phyloP scores from a whole-genome alignment of 2,113 vertebrate species.

The Cyphomyrus discorhynchus region DNA sequence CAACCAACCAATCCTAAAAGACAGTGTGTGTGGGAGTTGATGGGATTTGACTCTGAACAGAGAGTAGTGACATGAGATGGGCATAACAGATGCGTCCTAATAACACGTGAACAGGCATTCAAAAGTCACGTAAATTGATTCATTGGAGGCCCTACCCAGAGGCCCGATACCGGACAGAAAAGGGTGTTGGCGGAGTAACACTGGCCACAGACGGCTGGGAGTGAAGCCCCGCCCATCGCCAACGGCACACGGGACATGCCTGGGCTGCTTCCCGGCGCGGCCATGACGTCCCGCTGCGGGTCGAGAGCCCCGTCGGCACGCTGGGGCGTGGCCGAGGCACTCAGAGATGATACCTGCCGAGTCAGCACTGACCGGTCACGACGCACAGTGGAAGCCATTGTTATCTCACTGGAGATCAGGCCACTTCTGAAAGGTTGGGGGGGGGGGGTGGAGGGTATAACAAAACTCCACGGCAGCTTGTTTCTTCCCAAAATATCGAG shows the following conservation, averaged over 20 bases:
- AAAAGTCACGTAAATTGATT: neutral
- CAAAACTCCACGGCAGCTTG: neutral
- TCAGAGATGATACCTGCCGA: neutral
- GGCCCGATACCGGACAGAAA: neutral
- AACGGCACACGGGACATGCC: neutral
- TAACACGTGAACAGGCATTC: neutral
- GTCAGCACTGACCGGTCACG: neutral
- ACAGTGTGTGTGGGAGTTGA: neutral
- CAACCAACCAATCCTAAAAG: neutral
- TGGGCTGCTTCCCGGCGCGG: neutral
- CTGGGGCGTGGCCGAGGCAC: neutral
- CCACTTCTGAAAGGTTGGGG: conserved; percentile 8
- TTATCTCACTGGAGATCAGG: neutral
- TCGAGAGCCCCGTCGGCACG: neutral
- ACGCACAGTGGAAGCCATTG: neutral
- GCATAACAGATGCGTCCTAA: neutral
- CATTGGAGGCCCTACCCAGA: neutral
- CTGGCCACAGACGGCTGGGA: neutral
- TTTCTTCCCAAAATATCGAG: neutral
- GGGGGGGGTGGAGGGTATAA: neutral
- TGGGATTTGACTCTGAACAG: neutral
- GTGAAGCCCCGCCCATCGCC: neutral
- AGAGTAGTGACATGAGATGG: neutral
- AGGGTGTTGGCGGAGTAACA: neutral
- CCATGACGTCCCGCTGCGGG: neutral